Evolutionary conservation across 2,888 invertebrate species (phyloP).

Genomic region (Macrosiphum euphorbiae): DNA sequence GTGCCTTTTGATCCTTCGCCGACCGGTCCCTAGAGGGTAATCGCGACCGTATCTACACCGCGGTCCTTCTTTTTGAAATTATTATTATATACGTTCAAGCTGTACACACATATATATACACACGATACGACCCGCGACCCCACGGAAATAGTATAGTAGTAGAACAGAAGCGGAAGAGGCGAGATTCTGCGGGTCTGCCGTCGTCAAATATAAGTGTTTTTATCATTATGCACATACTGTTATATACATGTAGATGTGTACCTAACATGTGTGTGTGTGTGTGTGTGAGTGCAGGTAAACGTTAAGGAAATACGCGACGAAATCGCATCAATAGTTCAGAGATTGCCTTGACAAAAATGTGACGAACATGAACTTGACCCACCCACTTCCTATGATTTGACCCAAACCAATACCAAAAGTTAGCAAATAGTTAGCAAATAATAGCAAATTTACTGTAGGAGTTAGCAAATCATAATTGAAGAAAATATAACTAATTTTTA

Average conservation of each 20-base stretch:
- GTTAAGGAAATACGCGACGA: background rate
- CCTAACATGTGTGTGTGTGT: background rate
- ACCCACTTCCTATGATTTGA: no score
- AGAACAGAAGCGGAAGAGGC: background rate
- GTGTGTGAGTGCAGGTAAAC: background rate
- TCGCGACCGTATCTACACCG: conserved; percentile 18
- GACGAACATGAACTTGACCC: no score
- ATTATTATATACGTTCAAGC: background rate
- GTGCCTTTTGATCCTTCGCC: conserved; percentile 34
- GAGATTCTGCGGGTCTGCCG: background rate
- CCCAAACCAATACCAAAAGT: no score
- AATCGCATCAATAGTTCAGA: background rate
- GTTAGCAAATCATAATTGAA: no score
- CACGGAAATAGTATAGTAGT: background rate
- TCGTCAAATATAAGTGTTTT: background rate
- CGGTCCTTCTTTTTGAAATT: conserved; percentile 7
- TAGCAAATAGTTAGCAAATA: no score
- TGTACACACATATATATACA: background rate
- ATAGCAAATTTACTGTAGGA: no score
- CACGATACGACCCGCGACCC: background rate
- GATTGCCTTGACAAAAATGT: background rate
- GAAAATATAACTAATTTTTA: no score
- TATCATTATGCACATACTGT: background rate
- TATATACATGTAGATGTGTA: background rate
- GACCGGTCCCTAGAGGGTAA: conserved; percentile 10